Base-by-base conservation (phyloP, 2,888 invertebrate species). In the Ametastegia equiseti region DNA sequence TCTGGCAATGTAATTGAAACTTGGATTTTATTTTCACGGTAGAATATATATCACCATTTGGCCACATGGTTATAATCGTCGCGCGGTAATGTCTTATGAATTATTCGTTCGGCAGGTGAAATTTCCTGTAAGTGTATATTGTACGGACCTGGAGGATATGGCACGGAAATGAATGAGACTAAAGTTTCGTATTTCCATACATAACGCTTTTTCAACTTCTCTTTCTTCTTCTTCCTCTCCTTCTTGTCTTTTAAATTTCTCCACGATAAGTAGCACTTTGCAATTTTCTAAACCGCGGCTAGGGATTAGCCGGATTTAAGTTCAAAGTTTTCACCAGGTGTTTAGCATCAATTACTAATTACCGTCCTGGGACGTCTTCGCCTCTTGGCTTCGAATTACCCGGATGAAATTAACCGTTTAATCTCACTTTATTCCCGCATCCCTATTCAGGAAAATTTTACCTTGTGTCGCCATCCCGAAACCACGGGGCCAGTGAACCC, bases 311-410 rank as follows among this genome's bases (percentile, higher is more conserved):
- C 15, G 45, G 36, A 71, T 71, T 71, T 42, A 71, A 71, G 71
- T 45, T 71, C 15, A 6, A 71, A 71, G 27, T 71, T 71, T 47
- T 71, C n/a, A 23, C 45, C 13, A 71, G 42, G 71, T 71, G 71
- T 71, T 71, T 71, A 71, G 71, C 71, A 71, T 71, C 45, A 42
- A 71, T 71, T 71, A 71, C 71, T 71, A 71, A 71, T 71, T 45
- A 45, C 42, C 71, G 45, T 45, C 45, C 13, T n/a, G 71, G 47
- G 71, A 47, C 42, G 13, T 45, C 45, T 71, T 71, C 45, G 23
- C 45, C 45, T 2, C 42, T 63, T 33, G 45, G 45, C 2, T 47
- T 71, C 45, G 45, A 71, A 71, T 71, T 71, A 71, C 71, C 45
- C 15, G 65, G 65, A 71, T 47, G 1, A 45, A 47, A 71, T 71